Evolutionary conservation across 1,140 invertebrate species (phyloP).

Genomic region (Trichomalopsis sarcophagae): DNA sequence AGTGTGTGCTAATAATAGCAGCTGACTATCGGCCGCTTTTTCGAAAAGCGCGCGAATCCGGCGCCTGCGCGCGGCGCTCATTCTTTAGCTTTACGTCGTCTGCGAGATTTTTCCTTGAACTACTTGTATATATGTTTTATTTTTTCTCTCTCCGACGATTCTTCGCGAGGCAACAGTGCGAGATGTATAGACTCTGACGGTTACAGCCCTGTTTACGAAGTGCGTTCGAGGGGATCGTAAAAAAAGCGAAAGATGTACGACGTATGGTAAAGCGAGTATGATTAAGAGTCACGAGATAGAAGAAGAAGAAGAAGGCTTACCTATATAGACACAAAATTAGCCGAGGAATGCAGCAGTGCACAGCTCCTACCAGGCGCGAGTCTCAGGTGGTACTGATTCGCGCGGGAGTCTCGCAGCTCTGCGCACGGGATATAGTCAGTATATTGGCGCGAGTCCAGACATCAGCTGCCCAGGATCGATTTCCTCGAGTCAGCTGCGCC

Average conservation of each 20-base stretch:
- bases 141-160: background rate
- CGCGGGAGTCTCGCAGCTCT: background rate
- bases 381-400: background rate
- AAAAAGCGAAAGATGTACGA: too few species aligned
- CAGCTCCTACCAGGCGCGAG: background rate
- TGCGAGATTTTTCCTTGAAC: slow-evolving; percentile 28
- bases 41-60: background rate
- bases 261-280: too few species aligned
- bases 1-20: background rate
- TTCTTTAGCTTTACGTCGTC: background rate
- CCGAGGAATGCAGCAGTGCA: background rate
- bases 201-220: too few species aligned
- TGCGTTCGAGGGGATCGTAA: too few species aligned
- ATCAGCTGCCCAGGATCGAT: slow-evolving; percentile 5
- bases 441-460: background rate
- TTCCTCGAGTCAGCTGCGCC: background rate
- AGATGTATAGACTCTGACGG: too few species aligned
- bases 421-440: background rate
- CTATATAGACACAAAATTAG: background rate
- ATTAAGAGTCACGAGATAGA: too few species aligned
- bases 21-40: background rate
- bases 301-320: background rate
- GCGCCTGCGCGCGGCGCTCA: background rate
- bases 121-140: background rate
- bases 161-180: background rate